These are phyloP conservation scores for Aurelia sp. DNA, from an alignment of 30 jellyfish, hydroid and myxozoan genomes.

Conservation along the genomic window DNA sequence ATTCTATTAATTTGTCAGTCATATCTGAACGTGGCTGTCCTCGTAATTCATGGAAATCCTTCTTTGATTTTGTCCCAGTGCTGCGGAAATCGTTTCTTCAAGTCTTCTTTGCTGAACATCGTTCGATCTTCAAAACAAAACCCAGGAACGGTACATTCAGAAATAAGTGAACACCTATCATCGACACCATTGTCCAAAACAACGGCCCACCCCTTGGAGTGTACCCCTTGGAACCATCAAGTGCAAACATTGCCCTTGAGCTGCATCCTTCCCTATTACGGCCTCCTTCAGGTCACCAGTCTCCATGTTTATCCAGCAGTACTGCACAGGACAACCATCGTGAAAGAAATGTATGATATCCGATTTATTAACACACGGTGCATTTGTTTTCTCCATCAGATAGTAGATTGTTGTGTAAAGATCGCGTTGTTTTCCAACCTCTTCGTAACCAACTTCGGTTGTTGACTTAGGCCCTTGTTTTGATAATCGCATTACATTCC, in stretches of 20 bases:
- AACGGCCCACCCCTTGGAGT: constrained; percentile 53
- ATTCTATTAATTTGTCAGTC: background rate
- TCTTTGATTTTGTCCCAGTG: constrained; percentile 45
- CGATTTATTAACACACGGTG: constrained; percentile 27
- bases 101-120: constrained; percentile 22
- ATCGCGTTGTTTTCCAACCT: constrained; percentile 10
- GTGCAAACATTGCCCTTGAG: constrained; percentile 33
- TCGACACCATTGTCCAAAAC: constrained; percentile 41
- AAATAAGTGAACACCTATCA: constrained; percentile 30
- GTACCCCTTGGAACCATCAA: constrained; percentile 40
- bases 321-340: constrained; percentile 53
- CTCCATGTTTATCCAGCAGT: constrained; percentile 44
- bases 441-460: background rate
- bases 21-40: background rate
- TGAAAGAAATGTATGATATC: constrained; percentile 40
- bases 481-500: background rate
- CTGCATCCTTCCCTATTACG: constrained; percentile 13
- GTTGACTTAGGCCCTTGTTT: background rate
- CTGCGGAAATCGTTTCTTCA: constrained; percentile 34
- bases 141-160: constrained; percentile 51
- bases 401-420: constrained; percentile 46
- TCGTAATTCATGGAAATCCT: background rate
- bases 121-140: constrained; percentile 38
- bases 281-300: constrained; percentile 24
- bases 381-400: constrained; percentile 30